A percentile compares a stretch with the other conserved stretches of the same genome.
These are phyloP conservation scores for Acrocephalus kingi DNA, from an alignment of 2,113 vertebrate genomes.

Conservation along the genomic window DNA sequence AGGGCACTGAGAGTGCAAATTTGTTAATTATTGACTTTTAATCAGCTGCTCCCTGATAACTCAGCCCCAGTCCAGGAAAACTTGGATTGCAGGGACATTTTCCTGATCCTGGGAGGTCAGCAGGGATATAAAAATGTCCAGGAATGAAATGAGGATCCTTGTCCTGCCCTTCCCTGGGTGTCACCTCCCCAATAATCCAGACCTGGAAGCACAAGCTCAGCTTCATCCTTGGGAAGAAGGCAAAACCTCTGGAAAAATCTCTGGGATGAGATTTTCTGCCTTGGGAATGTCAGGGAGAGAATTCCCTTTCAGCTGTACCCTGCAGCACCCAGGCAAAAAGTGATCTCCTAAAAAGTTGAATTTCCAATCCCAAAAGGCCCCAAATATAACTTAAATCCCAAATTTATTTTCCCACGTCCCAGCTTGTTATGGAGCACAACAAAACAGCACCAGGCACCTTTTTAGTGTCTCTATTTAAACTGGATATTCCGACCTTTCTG, in stretches of 20 bases:
- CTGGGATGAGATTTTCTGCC: background rate
- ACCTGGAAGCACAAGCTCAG: fast-evolving
- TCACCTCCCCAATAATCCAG: background rate
- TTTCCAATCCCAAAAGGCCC: background rate
- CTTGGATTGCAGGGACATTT: fast-evolving
- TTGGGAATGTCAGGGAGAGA: fast-evolving
- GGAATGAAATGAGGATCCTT: background rate
- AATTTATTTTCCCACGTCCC: background rate
- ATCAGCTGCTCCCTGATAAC: background rate
- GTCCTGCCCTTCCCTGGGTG: background rate
- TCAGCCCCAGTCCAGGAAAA: fast-evolving
- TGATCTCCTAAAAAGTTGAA: fast-evolving
- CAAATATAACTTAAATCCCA: background rate
- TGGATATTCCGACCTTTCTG: constrained; percentile 68
- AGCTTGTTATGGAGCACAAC: background rate
- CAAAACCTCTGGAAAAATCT: background rate
- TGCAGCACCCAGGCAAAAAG: background rate
- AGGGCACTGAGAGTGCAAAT: fast-evolving
- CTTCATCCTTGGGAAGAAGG: background rate
- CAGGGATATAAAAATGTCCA: background rate
- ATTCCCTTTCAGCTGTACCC: background rate
- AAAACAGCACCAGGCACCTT: background rate
- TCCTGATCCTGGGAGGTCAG: background rate
- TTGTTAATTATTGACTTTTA: background rate
- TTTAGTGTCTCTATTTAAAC: constrained; percentile 31